A percentile compares a stretch with the other conserved stretches of the same genome.
Evolutionary conservation across 2,888 invertebrate species (phyloP).

Genomic region (Acholoe squamosa): DNA sequence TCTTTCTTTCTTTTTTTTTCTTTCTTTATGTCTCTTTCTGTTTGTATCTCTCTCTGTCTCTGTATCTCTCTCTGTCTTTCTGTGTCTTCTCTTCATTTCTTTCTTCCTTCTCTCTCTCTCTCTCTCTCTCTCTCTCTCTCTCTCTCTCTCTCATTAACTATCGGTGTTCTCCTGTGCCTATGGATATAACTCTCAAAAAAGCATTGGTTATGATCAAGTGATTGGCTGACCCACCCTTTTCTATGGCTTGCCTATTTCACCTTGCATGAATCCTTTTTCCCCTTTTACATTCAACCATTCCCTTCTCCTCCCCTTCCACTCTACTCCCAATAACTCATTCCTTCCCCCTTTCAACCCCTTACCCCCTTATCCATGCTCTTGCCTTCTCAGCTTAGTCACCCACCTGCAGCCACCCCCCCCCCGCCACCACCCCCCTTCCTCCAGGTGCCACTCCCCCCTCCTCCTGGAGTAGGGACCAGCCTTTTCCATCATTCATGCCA

Average conservation of each 20-base stretch:
- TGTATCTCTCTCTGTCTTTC: neutral
- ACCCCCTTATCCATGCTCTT: too few species aligned
- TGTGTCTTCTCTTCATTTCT: neutral
- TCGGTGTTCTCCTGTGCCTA: too few species aligned
- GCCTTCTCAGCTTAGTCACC: too few species aligned
- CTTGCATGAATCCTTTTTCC: too few species aligned
- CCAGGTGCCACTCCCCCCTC: neutral
- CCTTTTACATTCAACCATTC: too few species aligned
- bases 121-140: neutral
- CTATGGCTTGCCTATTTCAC: too few species aligned
- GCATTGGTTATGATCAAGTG: too few species aligned
- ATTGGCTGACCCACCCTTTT: too few species aligned
- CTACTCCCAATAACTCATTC: neutral
- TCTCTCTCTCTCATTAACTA: neutral
- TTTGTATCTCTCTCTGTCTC: neutral
- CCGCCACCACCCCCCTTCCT: neutral
- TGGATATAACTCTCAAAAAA: too few species aligned
- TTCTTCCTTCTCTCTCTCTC: neutral
- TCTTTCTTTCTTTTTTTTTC: neutral
- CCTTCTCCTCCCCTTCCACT: neutral
- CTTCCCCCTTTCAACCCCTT: too few species aligned
- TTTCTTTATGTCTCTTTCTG: neutral
- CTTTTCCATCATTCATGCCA: neutral
- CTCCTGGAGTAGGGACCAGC: neutral
- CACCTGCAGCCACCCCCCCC: too few species aligned